phyloP scores from a whole-genome alignment of 2,113 vertebrate genomes.

The Myodes glareolus region DNA sequence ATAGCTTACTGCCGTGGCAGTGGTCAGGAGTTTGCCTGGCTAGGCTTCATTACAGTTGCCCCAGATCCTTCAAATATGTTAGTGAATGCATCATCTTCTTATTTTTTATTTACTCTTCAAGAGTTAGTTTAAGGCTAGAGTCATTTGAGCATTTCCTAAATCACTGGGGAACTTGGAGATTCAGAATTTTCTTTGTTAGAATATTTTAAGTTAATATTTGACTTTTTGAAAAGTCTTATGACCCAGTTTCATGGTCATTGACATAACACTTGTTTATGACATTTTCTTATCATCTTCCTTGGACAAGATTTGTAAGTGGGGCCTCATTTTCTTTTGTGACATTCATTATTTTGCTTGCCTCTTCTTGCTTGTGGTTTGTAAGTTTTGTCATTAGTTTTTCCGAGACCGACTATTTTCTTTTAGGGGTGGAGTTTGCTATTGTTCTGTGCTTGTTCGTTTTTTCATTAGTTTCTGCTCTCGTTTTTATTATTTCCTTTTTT shows the following conservation, averaged over 20 bases:
- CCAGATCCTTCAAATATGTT: not conserved
- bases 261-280: not conserved
- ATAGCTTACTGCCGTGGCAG: not conserved
- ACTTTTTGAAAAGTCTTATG: not conserved
- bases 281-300: not conserved
- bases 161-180: not conserved
- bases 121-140: not conserved
- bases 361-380: not conserved
- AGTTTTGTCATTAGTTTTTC: conserved; percentile 9
- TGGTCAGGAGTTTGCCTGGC: not conserved
- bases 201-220: not conserved
- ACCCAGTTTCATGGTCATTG: not conserved
- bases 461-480: not conserved
- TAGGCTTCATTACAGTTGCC: not conserved
- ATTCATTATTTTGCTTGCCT: not conserved
- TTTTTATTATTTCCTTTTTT: not conserved
- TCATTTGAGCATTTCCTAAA: not conserved
- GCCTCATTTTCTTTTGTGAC: not conserved
- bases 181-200: not conserved
- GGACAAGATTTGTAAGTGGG: not conserved
- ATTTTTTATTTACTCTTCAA: not conserved
- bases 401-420: not conserved
- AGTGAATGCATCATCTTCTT: not conserved
- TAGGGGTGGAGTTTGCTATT: not conserved
- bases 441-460: not conserved